Percentiles rank a stretch among this genome's conserved stretches.
These are phyloP conservation scores for Pseudotriccus pelzelni DNA, from an alignment of 2,797 vertebrate genomes.

Conservation along the genomic window DNA sequence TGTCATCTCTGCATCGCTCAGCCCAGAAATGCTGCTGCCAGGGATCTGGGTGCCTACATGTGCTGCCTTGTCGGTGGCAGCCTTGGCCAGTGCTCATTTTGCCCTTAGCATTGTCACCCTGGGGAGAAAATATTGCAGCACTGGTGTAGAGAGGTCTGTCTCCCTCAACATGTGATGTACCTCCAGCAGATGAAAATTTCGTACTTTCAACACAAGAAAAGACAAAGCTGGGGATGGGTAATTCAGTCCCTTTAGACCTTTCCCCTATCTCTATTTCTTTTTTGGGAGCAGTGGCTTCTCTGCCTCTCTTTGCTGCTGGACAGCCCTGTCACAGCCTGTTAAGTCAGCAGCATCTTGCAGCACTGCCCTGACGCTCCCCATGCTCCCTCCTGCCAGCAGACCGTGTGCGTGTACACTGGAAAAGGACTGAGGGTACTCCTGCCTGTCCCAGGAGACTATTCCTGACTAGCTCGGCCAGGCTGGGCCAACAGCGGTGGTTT, in stretches of 20 bases:
- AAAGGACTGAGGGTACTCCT: not conserved
- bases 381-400: not conserved
- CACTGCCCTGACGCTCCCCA: not conserved
- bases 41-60: not conserved
- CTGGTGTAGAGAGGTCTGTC: not conserved
- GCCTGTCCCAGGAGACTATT: not conserved
- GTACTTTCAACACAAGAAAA: not conserved
- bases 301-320: conserved; percentile 18
- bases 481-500: not conserved
- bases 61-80: not conserved
- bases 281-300: not conserved
- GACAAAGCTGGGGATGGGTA: not conserved
- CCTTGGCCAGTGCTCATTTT: not conserved
- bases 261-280: not conserved
- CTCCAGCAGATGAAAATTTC: not conserved
- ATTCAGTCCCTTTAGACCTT: not conserved
- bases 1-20: not conserved
- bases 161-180: rapidly evolving
- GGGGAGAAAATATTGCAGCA: not conserved
- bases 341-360: not conserved
- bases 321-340: conserved; percentile 47
- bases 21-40: conserved; percentile 1
- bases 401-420: not conserved
- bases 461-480: not conserved
- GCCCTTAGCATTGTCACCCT: not conserved